Base-by-base conservation (phyloP, 2,888 invertebrate species). In the Spicauda simplicius region DNA sequence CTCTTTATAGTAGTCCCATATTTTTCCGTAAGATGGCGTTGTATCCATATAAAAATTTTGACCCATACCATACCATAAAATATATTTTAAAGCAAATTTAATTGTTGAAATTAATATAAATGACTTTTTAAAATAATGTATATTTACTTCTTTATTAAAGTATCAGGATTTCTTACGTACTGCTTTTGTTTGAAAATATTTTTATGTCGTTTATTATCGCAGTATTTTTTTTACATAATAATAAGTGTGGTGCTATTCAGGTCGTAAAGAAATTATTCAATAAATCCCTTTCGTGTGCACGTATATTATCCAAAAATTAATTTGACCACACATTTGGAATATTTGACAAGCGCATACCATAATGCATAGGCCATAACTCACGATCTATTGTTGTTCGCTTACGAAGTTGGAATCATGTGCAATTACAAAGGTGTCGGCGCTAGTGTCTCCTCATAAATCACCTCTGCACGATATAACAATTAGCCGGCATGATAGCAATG, bases 401-500 rank as follows among this genome's bases (percentile, higher is more conserved):
- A 83, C 84, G 82, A 85, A 83, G 87, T 87, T 87, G 82, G 84
- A 84, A 86, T 85, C 83, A 85, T 83, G 83, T 84, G 83, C 87
- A 91, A 92, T 92, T 92, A 91, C 87, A 84, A 86, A 91, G 93
- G 93, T 93, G 91, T 90, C 86, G 86, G 88, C 88, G 82, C 83
- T 85, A 84, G 81, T 87, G 87, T 90, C 87, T 86, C 77, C 85
- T 81, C 76, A 91, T 93, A 93, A 93, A 93, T 93, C 93, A 93
- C 86, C 84, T 83, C 86, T 86, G 87, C 88, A 84, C 92, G 91
- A 93, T 93, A 90, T 91, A 93, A 93, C 93, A 93, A 93, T 93
- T 93, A 93, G 93, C 86, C 82, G 91, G 90, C 87, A 93, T 90
- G 91, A 89, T 90, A 90, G 90, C 89, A 91, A 92, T 93, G 92